These are phyloP conservation scores for Pampus argenteus DNA, from an alignment of 2,797 vertebrate species.

Conservation along the genomic window DNA sequence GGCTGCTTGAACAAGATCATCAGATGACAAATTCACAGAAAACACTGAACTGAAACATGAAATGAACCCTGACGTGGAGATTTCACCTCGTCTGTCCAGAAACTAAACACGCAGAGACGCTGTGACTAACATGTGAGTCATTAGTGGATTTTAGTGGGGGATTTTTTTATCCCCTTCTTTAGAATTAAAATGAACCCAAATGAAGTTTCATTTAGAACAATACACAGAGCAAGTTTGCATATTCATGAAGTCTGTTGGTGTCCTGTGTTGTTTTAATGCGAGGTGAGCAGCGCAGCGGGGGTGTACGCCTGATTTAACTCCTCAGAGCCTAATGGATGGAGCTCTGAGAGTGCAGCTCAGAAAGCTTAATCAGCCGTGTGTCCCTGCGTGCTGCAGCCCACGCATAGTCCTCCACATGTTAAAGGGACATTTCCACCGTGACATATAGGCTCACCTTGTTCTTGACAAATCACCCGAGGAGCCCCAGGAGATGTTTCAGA, in stretches of 20 bases:
- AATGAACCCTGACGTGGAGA: background rate
- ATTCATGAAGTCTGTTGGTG: conserved; percentile 42
- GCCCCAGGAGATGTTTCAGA: background rate
- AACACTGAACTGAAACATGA: background rate
- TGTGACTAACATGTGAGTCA: conserved; percentile 15
- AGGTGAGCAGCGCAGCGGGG: conserved; percentile 40
- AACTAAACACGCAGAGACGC: background rate
- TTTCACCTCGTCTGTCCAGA: too few relatives aligned
- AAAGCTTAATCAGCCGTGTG: conserved; percentile 57
- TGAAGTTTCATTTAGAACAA: conserved; percentile 11
- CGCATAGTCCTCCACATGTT: conserved; percentile 7
- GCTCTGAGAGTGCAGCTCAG: conserved; percentile 31
- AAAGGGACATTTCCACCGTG: conserved; percentile 5
- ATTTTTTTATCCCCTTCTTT: background rate
- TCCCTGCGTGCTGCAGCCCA: conserved; percentile 38
- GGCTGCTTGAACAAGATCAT: background rate
- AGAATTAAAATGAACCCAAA: background rate
- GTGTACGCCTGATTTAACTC: conserved; percentile 50
- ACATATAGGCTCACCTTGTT: conserved; percentile 13
- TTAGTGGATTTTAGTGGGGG: background rate
- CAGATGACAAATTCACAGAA: background rate
- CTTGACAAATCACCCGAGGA: background rate
- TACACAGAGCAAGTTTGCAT: background rate
- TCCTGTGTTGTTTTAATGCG: conserved; percentile 50
- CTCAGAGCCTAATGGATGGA: conserved; percentile 59